These are phyloP conservation scores for Lutjanus campechanus DNA, from an alignment of 2,797 vertebrate species.

Conservation along the genomic window DNA sequence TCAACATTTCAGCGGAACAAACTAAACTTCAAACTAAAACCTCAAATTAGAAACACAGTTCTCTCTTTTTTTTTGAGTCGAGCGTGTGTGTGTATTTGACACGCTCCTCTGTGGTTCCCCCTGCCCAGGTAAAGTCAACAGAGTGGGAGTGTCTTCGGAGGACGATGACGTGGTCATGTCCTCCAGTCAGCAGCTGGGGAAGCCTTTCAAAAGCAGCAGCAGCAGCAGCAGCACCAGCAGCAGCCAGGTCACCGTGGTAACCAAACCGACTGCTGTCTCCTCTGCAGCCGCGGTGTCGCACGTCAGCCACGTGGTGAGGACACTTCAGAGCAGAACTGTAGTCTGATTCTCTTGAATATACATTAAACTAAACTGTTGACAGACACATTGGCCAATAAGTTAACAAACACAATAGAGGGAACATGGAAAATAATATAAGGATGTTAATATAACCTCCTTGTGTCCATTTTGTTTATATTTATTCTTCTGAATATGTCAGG, in stretches of 20 bases:
- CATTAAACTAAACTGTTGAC: neutral
- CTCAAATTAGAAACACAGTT: neutral
- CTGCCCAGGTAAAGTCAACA: slow-evolving; percentile 76
- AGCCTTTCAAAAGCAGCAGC: slow-evolving; percentile 87
- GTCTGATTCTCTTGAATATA: no score
- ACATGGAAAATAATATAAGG: neutral
- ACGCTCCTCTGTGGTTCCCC: neutral
- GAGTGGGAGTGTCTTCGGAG: slow-evolving; percentile 65
- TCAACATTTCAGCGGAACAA: slow-evolving; percentile 20
- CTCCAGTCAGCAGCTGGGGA: slow-evolving; percentile 88
- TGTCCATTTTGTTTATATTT: no score
- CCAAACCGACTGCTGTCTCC: slow-evolving; percentile 87
- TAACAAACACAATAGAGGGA: neutral
- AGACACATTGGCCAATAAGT: no score
- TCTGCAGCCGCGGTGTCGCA: slow-evolving; percentile 87
- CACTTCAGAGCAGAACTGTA: neutral
- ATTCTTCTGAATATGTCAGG: neutral
- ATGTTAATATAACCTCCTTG: no score
- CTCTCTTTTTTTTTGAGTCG: neutral
- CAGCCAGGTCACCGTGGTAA: slow-evolving; percentile 87
- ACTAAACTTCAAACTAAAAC: slow-evolving; percentile 1
- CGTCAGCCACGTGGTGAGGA: slow-evolving; percentile 89
- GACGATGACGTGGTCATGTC: slow-evolving; percentile 84
- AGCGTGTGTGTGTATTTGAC: neutral
- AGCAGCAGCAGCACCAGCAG: slow-evolving; percentile 83